phyloP scores from a whole-genome alignment of 2,113 vertebrate species.

The Pseudopipra pipra region DNA sequence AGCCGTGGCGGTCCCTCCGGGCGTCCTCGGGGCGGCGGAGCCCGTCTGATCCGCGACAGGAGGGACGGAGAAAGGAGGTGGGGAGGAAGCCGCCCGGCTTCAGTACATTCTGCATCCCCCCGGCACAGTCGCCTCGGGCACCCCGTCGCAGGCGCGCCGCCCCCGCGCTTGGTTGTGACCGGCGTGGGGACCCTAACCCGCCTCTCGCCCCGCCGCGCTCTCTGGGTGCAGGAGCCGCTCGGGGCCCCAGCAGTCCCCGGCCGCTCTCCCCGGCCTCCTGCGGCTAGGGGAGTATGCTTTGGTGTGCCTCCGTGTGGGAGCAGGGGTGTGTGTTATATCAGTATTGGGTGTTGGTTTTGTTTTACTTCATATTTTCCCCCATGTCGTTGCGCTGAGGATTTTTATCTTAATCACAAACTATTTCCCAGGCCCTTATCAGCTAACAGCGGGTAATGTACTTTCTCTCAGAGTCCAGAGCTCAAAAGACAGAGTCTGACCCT shows the following conservation, averaged over 20 bases:
- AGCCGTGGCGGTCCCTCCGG: background rate
- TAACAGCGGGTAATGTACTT: background rate
- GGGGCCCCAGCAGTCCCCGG: background rate
- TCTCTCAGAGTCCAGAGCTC: background rate
- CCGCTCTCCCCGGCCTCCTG: background rate
- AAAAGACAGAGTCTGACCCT: background rate
- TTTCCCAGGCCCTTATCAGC: background rate
- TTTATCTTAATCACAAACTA: background rate
- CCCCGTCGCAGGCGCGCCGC: background rate
- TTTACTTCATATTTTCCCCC: background rate
- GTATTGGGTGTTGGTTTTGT: background rate
- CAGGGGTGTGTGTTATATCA: background rate
- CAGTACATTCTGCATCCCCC: background rate
- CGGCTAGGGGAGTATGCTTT: background rate
- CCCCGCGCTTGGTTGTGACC: background rate
- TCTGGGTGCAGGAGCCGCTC: background rate
- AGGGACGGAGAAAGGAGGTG: background rate
- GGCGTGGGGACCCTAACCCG: background rate
- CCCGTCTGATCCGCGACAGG: background rate
- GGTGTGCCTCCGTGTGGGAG: background rate
- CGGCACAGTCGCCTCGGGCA: background rate
- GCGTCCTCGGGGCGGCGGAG: background rate
- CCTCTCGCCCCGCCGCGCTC: background rate
- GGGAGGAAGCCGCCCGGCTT: background rate
- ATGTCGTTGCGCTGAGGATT: background rate